These are phyloP conservation scores for Eumerus sabulonum DNA, from an alignment of 2,888 invertebrate genomes.

Conservation along the genomic window DNA sequence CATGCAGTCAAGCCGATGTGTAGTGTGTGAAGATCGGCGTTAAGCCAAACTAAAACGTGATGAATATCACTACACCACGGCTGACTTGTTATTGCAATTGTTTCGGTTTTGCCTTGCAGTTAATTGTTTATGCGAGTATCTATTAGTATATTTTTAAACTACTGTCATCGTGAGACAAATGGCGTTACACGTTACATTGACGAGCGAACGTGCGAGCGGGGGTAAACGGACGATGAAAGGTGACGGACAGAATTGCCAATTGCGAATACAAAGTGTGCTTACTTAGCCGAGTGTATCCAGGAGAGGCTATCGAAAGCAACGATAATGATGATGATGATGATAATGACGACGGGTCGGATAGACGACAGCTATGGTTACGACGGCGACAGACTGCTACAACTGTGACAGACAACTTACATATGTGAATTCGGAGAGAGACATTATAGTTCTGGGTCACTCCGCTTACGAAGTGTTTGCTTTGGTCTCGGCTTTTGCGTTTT, in stretches of 20 bases:
- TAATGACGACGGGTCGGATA: constrained; percentile 54
- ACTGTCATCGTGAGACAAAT: constrained; percentile 64
- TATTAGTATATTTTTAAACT: constrained; percentile 26
- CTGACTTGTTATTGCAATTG: constrained; percentile 41
- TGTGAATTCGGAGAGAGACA: constrained; percentile 47
- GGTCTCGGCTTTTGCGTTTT: constrained; percentile 1
- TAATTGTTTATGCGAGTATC: constrained; percentile 55
- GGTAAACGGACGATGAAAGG: constrained; percentile 37
- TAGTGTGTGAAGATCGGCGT: constrained; percentile 58
- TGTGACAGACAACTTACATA: constrained; percentile 61
- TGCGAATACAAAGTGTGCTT: constrained; percentile 51
- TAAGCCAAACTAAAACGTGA: constrained; percentile 61
- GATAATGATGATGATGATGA: constrained; percentile 47
- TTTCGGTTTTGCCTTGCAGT: constrained; percentile 34
- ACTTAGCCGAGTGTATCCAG: constrained; percentile 48
- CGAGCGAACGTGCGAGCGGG: constrained; percentile 25
- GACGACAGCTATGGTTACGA: constrained; percentile 40
- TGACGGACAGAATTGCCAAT: constrained; percentile 66
- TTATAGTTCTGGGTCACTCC: constrained; percentile 55
- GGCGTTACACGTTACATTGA: constrained; percentile 66
- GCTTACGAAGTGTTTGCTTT: constrained; percentile 27
- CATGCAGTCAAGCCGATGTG: constrained; percentile 47
- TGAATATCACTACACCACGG: constrained; percentile 50
- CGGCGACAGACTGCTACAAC: constrained; percentile 41
- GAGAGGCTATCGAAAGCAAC: constrained; percentile 46